A percentile compares a stretch with the other conserved stretches of the same genome.
Evolutionary conservation across 1,140 invertebrate genomes (phyloP).

Genomic region (Probaryconus sp.): DNA sequence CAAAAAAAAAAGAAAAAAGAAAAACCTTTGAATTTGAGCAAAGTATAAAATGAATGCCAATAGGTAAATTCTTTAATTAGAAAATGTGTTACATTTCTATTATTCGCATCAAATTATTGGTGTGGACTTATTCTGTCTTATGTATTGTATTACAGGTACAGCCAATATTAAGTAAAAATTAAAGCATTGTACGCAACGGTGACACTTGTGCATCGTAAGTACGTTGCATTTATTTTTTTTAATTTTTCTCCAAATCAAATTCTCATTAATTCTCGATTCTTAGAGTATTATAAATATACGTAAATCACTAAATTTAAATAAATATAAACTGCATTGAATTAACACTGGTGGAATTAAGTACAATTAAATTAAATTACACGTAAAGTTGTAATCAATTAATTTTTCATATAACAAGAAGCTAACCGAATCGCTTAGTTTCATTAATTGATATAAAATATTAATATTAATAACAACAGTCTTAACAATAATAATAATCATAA

Average conservation of each 20-base stretch:
- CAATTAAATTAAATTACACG: too few species aligned
- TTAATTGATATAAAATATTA: too few species aligned
- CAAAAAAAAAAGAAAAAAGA: slow-evolving; percentile 54
- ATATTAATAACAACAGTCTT: too few species aligned
- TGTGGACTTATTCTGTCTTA: slow-evolving; percentile 72
- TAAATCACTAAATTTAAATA: background rate
- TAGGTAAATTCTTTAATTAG: background rate
- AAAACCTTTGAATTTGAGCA: slow-evolving; percentile 21
- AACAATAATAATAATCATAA: too few species aligned
- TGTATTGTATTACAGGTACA: slow-evolving; percentile 78
- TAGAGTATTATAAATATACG: slow-evolving; percentile 15
- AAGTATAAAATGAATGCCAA: slow-evolving; percentile 54
- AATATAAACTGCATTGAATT: too few species aligned
- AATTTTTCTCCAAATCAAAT: slow-evolving; percentile 9
- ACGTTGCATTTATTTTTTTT: slow-evolving; percentile 66
- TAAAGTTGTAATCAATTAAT: too few species aligned
- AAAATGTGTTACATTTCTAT: background rate
- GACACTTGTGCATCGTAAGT: slow-evolving; percentile 77
- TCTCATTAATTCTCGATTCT: slow-evolving; percentile 5
- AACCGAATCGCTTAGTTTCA: too few species aligned
- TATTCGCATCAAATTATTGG: slow-evolving; percentile 44
- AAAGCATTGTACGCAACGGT: slow-evolving; percentile 75
- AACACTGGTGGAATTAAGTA: too few species aligned
- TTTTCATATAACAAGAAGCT: too few species aligned
- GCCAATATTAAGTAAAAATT: slow-evolving; percentile 76